Base-by-base conservation (phyloP, 2,888 invertebrate genomes). In the Homarus gammarus region DNA sequence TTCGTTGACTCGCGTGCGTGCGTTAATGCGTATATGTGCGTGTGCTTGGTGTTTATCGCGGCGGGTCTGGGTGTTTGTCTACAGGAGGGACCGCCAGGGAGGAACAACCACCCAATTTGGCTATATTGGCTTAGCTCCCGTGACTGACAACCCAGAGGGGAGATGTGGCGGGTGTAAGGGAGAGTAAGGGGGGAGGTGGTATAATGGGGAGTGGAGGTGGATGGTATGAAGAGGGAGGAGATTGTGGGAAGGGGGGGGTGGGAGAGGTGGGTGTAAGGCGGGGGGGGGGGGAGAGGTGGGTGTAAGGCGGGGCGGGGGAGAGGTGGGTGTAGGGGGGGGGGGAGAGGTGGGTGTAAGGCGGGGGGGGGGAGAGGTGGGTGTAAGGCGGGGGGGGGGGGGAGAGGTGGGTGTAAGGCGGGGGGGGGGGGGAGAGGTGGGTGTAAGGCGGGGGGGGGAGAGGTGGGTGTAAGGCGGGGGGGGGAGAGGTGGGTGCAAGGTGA, bases 81-180 rank as follows among this genome's bases (percentile, higher is more conserved):
- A 78, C 33, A 78, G 33, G 33, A n/a, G n/a, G 77, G 31, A 40
- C 27, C 49, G 77, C 5, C 44, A 49, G 77, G 40, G 77, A 77
- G 33, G 77, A 77, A 77, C 77, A n/a, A 77, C 77, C 33, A 44
- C 27, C 77, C 77, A 77, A 77, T 77, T 77, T 77, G 49, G 77
- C 10, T 44, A 77, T 77, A 77, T 77, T 77, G 77, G 77, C 49
- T 77, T 49, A 77, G 36, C 56, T 56, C 56, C 56, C 22, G 78
- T 56, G 78, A 56, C n/a, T 78, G 78, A 78, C 78, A 78, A 36
- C 15, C 27, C 73, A 73, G 36, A 38, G 36, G 38, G 73, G 38
- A 6, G 27, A 33, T 15, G 51, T 31, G 49, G 27, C 31, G 51
- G 51, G 49, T 12, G 44, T n/a, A n/a, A n/a, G n/a, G n/a, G n/a